phyloP scores from a whole-genome alignment of 2,113 vertebrate species.

The Nipponia nippon region DNA sequence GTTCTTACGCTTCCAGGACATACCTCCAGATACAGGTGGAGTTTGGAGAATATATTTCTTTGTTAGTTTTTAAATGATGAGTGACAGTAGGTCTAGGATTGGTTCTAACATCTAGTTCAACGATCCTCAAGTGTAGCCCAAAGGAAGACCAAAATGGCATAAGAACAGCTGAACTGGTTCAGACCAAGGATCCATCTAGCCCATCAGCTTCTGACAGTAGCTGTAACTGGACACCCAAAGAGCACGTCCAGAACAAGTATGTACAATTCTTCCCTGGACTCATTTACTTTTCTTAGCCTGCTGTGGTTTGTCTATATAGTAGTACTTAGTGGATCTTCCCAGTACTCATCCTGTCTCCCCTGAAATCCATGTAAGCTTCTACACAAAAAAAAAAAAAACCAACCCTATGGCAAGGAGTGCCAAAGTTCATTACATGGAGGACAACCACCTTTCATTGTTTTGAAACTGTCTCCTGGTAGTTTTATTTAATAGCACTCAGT shows the following conservation, averaged over 20 bases:
- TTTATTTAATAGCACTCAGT: not conserved
- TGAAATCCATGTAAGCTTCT: not conserved
- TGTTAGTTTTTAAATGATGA: not conserved
- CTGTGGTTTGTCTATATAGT: not conserved
- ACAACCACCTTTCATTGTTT: not conserved
- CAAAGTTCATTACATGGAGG: not conserved
- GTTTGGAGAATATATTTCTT: not conserved
- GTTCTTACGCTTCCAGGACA: not conserved
- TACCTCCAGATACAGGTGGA: not conserved
- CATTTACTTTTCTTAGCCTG: not conserved
- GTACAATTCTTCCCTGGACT: not conserved
- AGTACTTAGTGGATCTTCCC: not conserved
- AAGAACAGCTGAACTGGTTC: not conserved
- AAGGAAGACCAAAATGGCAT: not conserved
- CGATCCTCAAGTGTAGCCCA: not conserved
- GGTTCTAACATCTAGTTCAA: not conserved
- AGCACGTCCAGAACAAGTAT: fast-evolving
- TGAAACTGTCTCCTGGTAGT: not conserved
- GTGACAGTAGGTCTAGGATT: not conserved
- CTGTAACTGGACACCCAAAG: not conserved
- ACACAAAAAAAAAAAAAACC: not conserved
- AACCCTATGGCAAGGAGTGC: not conserved
- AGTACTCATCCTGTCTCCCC: not conserved
- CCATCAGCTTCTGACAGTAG: not conserved
- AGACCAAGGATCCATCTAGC: not conserved